Evolutionary conservation across 2,113 vertebrate genomes (phyloP).

Genomic region (Excalfactoria chinensis): DNA sequence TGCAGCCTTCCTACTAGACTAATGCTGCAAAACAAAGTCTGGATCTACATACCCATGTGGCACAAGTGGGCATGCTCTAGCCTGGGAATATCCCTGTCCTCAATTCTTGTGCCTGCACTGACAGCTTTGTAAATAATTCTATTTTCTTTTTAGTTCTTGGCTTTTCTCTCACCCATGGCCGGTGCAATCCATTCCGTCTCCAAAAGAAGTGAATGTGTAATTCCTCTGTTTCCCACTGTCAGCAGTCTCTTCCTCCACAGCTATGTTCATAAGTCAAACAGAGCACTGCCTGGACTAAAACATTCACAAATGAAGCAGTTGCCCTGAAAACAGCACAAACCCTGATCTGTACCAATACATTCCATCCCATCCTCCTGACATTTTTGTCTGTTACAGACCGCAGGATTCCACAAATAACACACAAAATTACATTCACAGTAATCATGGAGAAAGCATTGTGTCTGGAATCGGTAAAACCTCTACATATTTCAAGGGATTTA

Average conservation of each 20-base stretch:
- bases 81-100: background rate
- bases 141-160: background rate
- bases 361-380: background rate
- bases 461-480: background rate
- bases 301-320: background rate
- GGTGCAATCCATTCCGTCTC: rapidly evolving
- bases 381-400: background rate
- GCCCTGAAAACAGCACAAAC: background rate
- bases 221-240: background rate
- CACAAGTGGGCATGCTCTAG: background rate
- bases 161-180: background rate
- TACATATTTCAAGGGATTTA: background rate
- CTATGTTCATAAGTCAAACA: background rate
- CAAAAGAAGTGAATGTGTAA: background rate
- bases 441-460: background rate
- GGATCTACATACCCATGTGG: background rate
- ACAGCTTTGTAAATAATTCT: background rate
- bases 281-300: background rate
- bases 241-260: background rate
- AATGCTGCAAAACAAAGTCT: background rate
- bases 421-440: background rate
- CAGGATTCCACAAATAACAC: background rate
- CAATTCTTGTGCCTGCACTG: background rate
- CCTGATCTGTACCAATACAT: background rate
- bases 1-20: background rate